Evolutionary conservation across 2,797 vertebrate species (phyloP).

Genomic region (Sebastes hubbsi): DNA sequence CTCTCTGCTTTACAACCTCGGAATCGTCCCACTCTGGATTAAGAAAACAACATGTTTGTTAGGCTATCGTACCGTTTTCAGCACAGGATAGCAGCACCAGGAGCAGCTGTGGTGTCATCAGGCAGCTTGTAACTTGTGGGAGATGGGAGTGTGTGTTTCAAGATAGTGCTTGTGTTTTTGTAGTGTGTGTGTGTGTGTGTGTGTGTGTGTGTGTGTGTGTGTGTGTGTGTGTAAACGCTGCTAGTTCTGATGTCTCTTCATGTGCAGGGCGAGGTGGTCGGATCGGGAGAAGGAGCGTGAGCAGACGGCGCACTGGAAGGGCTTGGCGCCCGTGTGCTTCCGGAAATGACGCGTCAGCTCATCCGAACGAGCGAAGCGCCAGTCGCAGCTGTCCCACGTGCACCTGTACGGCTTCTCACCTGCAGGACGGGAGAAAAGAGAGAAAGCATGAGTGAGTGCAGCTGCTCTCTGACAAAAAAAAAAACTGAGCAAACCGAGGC

Average conservation of each 20-base stretch:
- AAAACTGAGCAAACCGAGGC: background rate
- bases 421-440: conserved; percentile 54
- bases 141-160: conserved; percentile 8
- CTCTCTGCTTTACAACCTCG: conserved; percentile 48
- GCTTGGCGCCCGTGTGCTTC: conserved; percentile 98
- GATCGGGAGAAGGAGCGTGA: conserved; percentile 98
- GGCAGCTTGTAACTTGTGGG: conserved; percentile 29
- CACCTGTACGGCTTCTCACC: conserved; percentile 99
- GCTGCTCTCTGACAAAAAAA: background rate
- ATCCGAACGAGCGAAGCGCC: conserved; percentile 96
- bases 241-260: conserved; percentile 97
- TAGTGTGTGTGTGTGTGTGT: background rate
- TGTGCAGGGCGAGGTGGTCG: conserved; percentile 97
- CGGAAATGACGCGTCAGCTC: conserved; percentile 97
- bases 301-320: conserved; percentile 97
- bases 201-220: background rate
- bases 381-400: conserved; percentile 98
- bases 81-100: conserved; percentile 58
- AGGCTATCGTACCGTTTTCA: conserved; percentile 21
- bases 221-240: conserved; percentile 8
- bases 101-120: conserved; percentile 53
- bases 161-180: conserved; percentile 38
- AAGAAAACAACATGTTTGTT: conserved; percentile 41
- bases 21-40: conserved; percentile 29
- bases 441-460: conserved; percentile 3